These are phyloP conservation scores for Microdon myrmicae DNA, from an alignment of 2,888 invertebrate species.

Conservation along the genomic window DNA sequence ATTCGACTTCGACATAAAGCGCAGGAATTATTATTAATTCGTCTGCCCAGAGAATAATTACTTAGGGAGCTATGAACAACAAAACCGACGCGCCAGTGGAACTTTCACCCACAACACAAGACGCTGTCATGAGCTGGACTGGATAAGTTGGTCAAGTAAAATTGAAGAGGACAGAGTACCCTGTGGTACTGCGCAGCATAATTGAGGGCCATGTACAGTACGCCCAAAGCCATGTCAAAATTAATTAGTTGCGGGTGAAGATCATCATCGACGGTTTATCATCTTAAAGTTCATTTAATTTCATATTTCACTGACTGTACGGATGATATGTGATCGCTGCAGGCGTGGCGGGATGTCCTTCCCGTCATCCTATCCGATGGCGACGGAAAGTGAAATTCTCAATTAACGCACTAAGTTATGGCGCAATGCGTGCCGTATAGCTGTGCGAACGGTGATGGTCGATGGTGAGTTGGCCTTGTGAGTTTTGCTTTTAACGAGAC, in stretches of 20 bases:
- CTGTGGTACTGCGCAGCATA: slow-evolving; percentile 4
- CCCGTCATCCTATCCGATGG: slow-evolving; percentile 9
- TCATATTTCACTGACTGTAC: slow-evolving; percentile 44
- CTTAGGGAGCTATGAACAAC: slow-evolving; percentile 18
- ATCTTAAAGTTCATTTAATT: slow-evolving; percentile 46
- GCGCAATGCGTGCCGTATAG: slow-evolving; percentile 25
- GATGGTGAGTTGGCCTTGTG: slow-evolving; percentile 34
- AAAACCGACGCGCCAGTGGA: background rate
- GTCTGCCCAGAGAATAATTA: slow-evolving; percentile 42
- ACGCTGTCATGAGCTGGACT: background rate
- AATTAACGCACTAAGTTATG: slow-evolving; percentile 42
- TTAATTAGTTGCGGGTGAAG: slow-evolving; percentile 52
- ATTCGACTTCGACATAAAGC: slow-evolving; percentile 33
- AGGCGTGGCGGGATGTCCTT: slow-evolving; percentile 41
- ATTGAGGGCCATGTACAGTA: background rate
- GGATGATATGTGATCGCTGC: slow-evolving; percentile 29
- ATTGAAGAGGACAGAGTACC: too few species aligned
- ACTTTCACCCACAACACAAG: slow-evolving; percentile 9
- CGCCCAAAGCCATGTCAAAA: slow-evolving; percentile 38
- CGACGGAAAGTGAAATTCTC: slow-evolving; percentile 47
- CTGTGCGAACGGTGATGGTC: background rate
- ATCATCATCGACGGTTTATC: slow-evolving; percentile 50
- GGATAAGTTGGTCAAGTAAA: slow-evolving; percentile 24
- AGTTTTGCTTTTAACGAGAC: slow-evolving; percentile 27
- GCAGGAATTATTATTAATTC: slow-evolving; percentile 43